Percentiles rank a stretch among this genome's conserved stretches.
These are phyloP conservation scores for Drosophila prosaltans DNA, from an alignment of 1,140 invertebrate species.

Conservation along the genomic window DNA sequence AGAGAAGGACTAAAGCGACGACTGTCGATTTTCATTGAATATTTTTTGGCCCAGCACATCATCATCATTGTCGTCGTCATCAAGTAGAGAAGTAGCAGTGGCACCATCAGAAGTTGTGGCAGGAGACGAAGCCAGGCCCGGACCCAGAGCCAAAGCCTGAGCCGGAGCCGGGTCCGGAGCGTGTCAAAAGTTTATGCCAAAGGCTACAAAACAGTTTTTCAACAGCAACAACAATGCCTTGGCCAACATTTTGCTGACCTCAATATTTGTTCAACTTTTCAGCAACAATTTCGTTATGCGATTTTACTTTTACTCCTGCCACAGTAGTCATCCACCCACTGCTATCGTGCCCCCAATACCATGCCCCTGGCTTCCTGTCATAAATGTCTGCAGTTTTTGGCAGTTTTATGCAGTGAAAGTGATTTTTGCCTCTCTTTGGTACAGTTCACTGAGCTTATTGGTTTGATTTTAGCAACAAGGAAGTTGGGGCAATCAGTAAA, in stretches of 20 bases:
- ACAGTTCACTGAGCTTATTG: slow-evolving; percentile 66
- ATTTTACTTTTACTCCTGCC: slow-evolving; percentile 35
- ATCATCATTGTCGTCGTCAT: neutral
- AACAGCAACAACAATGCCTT: slow-evolving; percentile 50
- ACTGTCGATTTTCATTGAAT: slow-evolving; percentile 74
- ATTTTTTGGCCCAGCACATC: slow-evolving; percentile 46
- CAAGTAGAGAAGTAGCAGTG: neutral
- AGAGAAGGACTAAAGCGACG: slow-evolving; percentile 40
- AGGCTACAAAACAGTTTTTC: slow-evolving; percentile 71
- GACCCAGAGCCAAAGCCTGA: neutral
- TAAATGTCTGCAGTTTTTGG: slow-evolving; percentile 75
- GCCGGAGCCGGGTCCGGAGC: slow-evolving; percentile 39
- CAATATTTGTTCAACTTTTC: slow-evolving; percentile 80
- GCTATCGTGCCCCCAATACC: neutral
- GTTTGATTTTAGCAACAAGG: slow-evolving; percentile 52
- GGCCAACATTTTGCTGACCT: slow-evolving; percentile 71
- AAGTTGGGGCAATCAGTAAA: slow-evolving; percentile 25
- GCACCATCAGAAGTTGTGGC: slow-evolving; percentile 13
- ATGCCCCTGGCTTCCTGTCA: slow-evolving; percentile 42
- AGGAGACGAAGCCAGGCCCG: neutral
- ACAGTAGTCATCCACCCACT: no score
- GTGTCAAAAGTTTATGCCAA: slow-evolving; percentile 71
- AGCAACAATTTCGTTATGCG: slow-evolving; percentile 77
- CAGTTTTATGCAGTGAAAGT: slow-evolving; percentile 73
- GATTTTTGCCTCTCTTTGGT: slow-evolving; percentile 56